A percentile compares a stretch with the other conserved stretches of the same genome.
phyloP scores from a whole-genome alignment of 1,140 invertebrate genomes.

The Philotrypesis tridentata region DNA sequence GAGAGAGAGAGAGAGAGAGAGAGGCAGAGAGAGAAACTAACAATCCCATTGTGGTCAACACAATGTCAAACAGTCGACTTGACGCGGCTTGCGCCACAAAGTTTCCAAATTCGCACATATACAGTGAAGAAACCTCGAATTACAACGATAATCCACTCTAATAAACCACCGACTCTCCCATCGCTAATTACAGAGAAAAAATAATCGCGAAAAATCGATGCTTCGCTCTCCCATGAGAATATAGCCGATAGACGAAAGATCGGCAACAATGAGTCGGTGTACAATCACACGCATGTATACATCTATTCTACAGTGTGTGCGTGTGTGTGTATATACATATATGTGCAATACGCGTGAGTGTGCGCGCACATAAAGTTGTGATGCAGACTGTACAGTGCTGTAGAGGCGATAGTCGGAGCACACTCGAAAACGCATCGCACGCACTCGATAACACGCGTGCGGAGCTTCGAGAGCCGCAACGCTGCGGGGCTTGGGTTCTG shows the following conservation, averaged over 20 bases:
- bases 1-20: too few species aligned
- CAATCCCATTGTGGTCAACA: not conserved
- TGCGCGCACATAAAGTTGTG: too few species aligned
- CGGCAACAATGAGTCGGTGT: not conserved
- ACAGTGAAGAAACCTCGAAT: not conserved
- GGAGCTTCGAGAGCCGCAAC: slow-evolving; percentile 9
- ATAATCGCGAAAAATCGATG: too few species aligned
- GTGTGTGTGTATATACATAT: too few species aligned
- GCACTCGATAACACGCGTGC: slow-evolving; percentile 53
- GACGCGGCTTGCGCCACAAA: not conserved
- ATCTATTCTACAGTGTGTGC: too few species aligned
- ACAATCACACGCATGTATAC: too few species aligned
- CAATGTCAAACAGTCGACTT: not conserved
- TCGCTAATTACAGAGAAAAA: too few species aligned
- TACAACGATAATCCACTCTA: not conserved
- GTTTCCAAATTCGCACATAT: not conserved
- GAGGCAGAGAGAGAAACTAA: slow-evolving; percentile 3
- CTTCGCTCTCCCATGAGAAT: too few species aligned
- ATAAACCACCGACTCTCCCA: too few species aligned
- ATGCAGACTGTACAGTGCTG: too few species aligned
- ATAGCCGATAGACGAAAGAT: not conserved
- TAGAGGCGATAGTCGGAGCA: not conserved
- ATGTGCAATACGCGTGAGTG: too few species aligned
- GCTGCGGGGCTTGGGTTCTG: not conserved
- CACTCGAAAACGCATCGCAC: slow-evolving; percentile 56